Evolutionary conservation across 2,113 vertebrate genomes (phyloP), one percentile per base, ranked within the genome.

Genomic region (Tragulus kanchil): DNA sequence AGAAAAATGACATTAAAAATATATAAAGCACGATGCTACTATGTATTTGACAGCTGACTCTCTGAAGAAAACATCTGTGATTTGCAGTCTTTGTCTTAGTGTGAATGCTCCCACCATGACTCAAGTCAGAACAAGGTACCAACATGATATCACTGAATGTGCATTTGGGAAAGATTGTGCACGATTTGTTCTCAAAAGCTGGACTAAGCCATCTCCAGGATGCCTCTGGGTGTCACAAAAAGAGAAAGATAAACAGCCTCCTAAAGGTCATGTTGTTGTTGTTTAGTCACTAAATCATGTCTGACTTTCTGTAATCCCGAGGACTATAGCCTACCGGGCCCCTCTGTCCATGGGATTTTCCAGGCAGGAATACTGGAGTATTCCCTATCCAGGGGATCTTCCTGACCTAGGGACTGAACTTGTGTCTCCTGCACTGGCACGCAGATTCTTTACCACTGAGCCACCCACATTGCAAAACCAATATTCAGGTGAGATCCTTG

Each of bases 1-100:
- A 94, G 61, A 85, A 92, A 90, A 86, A 88, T n/a, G n/a, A 14
- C 19, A 78, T 78, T 86, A 36, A 45, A 90, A 85, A 45, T 78
- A 13, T 11, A 26, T 62, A 26, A 48, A n/a, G 45, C n/a, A 45
- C 65, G 31, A 50, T 61, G 9, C 50, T 59, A 14, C 42, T 90
- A 5, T 61, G 23, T 56, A 62, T 54, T 61, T 79, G 58, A 82
- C 31, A 54, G 62, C 12, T 79, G 26, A 4, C 26, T 77, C 23
- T 82, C 69, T 45, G 23, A 9, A 19, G 59, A 59, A 21, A 62
- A 82, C 58, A 67, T 7, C 8, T 10, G 3, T n/a, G 19, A 36
- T 67, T 45, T 58, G 16, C 59, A 21, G 42, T 0, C 3, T 45
- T 71, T 73, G 50, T 62, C 48, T 3, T n/a, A 19, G 61, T 42